Evolutionary conservation across 2,113 vertebrate species (phyloP), one percentile per base, ranked within the genome.

Genomic region (Paradisaea rubra): DNA sequence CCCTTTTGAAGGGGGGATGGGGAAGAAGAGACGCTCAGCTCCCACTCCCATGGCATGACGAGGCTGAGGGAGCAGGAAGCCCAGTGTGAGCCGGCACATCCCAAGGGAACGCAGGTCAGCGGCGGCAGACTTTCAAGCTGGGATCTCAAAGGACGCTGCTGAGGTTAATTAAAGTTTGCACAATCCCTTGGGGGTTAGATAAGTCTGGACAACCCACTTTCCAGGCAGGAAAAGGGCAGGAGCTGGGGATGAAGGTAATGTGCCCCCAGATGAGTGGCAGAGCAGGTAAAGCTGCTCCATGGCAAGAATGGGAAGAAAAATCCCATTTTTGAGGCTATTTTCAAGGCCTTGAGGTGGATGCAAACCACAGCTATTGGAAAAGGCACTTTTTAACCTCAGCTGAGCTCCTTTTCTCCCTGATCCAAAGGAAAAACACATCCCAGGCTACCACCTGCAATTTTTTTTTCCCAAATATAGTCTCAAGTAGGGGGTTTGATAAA

Each of bases 101-200:
- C 52, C 3, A 33, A 35, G 88, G 81, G 84, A 94, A 59, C 31
- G 5, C 4, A 7, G 72, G 6, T 41, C 53, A 50, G 17, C 53
- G 3, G 2, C 8, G 1, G 77, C 69, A 9, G 50, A 73, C 85
- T 74, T 74, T 53, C 72, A 41, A 66, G 59, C 64, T 0, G 2
- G 81, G 81, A 35, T 74, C 69, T 53, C 78, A 7, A 63, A 66
- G 88, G 92, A 84, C 19, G 33, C 85, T 28, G 64, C 77, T 3
- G 94, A 66, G 90, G 70, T 78, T 87, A 53, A 91, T 74, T 89
- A 63, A 50, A 74, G 92, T 74, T 81, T 89, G 88, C 88, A 21
- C 88, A 66, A 71, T 66, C 85, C 61, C 88, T 39, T 13, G 52
- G 65, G 70, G 73, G 35, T 70, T 13, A 73, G 88, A 73, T 53